Base-by-base conservation (phyloP, 1,140 invertebrate genomes). In the Myzus persicae region DNA sequence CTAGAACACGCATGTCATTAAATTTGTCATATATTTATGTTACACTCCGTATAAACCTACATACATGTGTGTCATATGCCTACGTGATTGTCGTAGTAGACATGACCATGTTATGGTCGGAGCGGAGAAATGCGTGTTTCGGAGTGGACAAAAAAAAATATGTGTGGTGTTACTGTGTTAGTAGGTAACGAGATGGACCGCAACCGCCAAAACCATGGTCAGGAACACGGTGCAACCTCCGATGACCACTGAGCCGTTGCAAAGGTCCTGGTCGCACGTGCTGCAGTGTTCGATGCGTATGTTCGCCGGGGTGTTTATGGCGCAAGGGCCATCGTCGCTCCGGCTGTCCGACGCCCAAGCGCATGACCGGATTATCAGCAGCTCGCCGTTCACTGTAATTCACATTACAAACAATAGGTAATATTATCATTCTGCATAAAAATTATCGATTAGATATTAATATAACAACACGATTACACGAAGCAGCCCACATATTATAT, bases 281-380 rank as follows among this genome's bases (percentile, higher is more conserved):
- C 94, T 93, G 90, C 95, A 95, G n/a, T 96, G 94, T 7, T 95
- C 95, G 93, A 95, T 96, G 76, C 95, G 95, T 89, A 95, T 95
- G 14, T 95, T 94, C 42, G 95, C 95, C 20, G 95, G 95, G 36
- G 95, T 94, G 51, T 94, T 95, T 3, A 96, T 95, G 48, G 94
- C 94, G 93, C 96, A 97, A 14, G 95, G 95, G 36, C 95, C 96
- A 14, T 96, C 95, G 11, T 94, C 94, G 93, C 96, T 96, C 14
- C 94, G 94, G 76, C 95, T 95, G 31, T 96, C 96, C 42, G 95
- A 95, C 81, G 96, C 96, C 94, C 95, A 96, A 1, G 96, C 96
- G 94, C 96, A 97, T 6, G 96, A 95, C 54, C 96, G 95, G 46
- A 95, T 95, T 22, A 96, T 94, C 0, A 96, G 93, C 91, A 95